Evolutionary conservation across 2,113 vertebrate genomes (phyloP).

Genomic region (Sander vitreus): DNA sequence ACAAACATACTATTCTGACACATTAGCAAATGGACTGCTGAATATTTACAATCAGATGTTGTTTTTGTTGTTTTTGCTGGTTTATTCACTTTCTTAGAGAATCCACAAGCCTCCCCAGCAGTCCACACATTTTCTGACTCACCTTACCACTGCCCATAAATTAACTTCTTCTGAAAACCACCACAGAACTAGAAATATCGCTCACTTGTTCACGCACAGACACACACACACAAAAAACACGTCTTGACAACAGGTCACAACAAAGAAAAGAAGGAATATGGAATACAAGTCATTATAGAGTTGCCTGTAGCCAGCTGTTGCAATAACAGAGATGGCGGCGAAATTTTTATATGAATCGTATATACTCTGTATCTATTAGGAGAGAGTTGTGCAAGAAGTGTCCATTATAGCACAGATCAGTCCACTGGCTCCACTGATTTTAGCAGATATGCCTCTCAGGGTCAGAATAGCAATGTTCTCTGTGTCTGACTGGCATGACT

Average conservation of each 20-base stretch:
- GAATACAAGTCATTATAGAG: constrained; percentile 66
- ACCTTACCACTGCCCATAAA: constrained; percentile 34
- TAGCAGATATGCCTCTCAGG: constrained; percentile 36
- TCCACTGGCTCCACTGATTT: constrained; percentile 55
- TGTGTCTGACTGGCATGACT: constrained; percentile 45
- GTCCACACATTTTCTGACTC: constrained; percentile 43
- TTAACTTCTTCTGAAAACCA: constrained; percentile 22
- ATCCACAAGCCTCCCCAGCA: not conserved
- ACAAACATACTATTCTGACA: not conserved
- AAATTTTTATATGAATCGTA: constrained; percentile 46
- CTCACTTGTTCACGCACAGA: constrained; percentile 18
- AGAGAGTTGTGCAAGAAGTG: constrained; percentile 20
- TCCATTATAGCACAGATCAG: constrained; percentile 48
- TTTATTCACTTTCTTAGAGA: constrained; percentile 9
- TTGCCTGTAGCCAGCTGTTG: constrained; percentile 39
- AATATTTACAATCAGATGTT: not conserved
- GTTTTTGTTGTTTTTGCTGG: not conserved
- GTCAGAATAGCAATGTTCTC: constrained; percentile 39
- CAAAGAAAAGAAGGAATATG: constrained; percentile 49
- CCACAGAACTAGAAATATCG: constrained; percentile 38
- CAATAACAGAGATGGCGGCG: constrained; percentile 28
- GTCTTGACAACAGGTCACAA: constrained; percentile 19
- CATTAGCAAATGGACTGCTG: not conserved
- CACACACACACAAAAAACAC: constrained; percentile 34
- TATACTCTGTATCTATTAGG: constrained; percentile 49